phyloP scores from a whole-genome alignment of 2,888 invertebrate species.

The Pedicia rivosa region DNA sequence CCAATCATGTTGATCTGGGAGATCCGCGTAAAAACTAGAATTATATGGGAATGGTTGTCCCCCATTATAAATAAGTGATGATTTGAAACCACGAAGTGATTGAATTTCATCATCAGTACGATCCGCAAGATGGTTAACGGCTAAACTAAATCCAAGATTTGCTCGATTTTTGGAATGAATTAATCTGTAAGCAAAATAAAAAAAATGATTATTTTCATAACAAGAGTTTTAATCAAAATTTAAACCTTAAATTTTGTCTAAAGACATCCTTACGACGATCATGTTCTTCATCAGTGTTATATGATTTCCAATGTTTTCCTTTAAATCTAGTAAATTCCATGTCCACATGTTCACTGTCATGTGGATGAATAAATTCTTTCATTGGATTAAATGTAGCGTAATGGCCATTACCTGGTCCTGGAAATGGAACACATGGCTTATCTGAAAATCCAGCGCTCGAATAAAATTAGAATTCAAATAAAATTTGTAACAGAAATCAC shows the following conservation, averaged over 20 bases:
- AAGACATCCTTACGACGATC: constrained; percentile 57
- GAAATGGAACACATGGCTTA: constrained; percentile 58
- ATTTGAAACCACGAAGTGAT: constrained; percentile 49
- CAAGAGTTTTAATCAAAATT: no score
- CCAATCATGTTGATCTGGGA: constrained; percentile 80
- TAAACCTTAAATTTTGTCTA: constrained; percentile 68
- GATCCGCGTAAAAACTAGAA: constrained; percentile 31
- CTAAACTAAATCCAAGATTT: constrained; percentile 51
- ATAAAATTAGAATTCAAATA: constrained; percentile 2
- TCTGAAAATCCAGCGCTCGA: constrained; percentile 28
- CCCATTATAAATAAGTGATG: constrained; percentile 47
- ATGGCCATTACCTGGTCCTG: constrained; percentile 67
- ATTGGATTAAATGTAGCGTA: constrained; percentile 83
- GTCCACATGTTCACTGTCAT: constrained; percentile 50
- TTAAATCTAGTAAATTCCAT: constrained; percentile 58
- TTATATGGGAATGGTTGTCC: constrained; percentile 68
- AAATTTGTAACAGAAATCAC: constrained; percentile 12
- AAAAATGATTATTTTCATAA: constrained; percentile 24
- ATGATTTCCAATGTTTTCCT: constrained; percentile 50
- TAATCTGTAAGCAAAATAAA: constrained; percentile 21
- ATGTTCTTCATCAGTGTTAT: constrained; percentile 48
- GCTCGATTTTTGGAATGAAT: constrained; percentile 72
- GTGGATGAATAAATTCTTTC: constrained; percentile 70
- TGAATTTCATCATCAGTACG: constrained; percentile 59
- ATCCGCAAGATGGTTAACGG: constrained; percentile 81